phyloP scores from a whole-genome alignment of 2,797 vertebrate species.

The Lates japonicus region DNA sequence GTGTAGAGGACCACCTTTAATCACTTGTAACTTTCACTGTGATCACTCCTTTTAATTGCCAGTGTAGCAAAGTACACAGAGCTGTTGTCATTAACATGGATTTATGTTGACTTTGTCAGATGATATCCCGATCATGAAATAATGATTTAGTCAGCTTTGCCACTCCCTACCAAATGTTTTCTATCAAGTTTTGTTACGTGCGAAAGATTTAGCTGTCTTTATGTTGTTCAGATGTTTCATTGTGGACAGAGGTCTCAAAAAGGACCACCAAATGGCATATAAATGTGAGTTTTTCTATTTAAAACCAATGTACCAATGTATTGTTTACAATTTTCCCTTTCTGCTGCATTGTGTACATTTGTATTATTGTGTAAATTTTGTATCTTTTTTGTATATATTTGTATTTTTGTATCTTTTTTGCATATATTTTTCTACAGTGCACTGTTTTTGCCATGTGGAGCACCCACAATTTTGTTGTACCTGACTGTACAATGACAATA shows the following conservation, averaged over 20 bases:
- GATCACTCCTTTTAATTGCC: not conserved
- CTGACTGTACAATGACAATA: no score
- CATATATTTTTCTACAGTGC: no score
- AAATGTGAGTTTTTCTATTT: no score
- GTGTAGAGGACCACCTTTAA: not conserved
- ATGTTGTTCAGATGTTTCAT: not conserved
- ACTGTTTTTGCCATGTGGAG: no score
- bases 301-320: no score
- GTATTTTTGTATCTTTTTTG: no score
- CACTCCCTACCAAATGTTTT: not conserved
- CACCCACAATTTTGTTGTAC: no score
- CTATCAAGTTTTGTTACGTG: not conserved
- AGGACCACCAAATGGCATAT: no score
- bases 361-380: no score
- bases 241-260: not conserved
- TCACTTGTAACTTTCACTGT: not conserved
- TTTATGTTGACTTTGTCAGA: not conserved
- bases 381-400: no score
- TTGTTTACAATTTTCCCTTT: no score
- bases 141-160: not conserved
- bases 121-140: not conserved
- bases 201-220: not conserved
- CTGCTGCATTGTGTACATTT: no score
- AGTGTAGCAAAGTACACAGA: not conserved
- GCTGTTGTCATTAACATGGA: not conserved